phyloP scores from a whole-genome alignment of 2,113 vertebrate species.

The Anas platyrhynchos region DNA sequence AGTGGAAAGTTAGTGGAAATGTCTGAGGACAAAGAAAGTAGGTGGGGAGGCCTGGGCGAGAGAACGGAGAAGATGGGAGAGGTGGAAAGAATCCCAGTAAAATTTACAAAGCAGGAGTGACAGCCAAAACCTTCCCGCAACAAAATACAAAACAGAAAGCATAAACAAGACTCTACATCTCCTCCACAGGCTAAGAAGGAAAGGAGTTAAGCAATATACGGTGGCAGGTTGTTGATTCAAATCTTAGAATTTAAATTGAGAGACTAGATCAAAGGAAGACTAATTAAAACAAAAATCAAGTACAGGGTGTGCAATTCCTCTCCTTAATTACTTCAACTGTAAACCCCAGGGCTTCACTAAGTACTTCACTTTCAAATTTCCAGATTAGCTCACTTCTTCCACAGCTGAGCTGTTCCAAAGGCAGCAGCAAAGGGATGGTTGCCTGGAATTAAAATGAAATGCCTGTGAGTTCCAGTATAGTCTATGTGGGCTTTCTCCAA shows the following conservation, averaged over 20 bases:
- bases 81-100: neutral
- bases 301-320: constrained; percentile 51
- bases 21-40: neutral
- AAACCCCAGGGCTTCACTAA: constrained; percentile 51
- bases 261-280: constrained; percentile 56
- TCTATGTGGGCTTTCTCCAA: constrained; percentile 26
- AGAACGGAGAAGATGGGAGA: neutral
- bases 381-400: constrained; percentile 67
- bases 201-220: constrained; percentile 39
- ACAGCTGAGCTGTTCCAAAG: constrained; percentile 41
- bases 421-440: neutral
- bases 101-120: neutral
- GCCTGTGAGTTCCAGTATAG: constrained; percentile 3
- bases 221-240: constrained; percentile 35
- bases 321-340: constrained; percentile 55
- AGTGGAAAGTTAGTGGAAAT: neutral
- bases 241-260: constrained; percentile 49
- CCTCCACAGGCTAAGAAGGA: neutral
- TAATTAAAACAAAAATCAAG: constrained; percentile 67
- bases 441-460: constrained; percentile 54
- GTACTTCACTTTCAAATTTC: constrained; percentile 47
- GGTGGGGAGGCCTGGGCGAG: neutral
- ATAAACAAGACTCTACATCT: neutral
- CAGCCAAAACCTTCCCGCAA: neutral
- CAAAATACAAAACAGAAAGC: neutral